Evolutionary conservation across 1,140 invertebrate species (phyloP).

Genomic region (Gryllus bimaculatus): DNA sequence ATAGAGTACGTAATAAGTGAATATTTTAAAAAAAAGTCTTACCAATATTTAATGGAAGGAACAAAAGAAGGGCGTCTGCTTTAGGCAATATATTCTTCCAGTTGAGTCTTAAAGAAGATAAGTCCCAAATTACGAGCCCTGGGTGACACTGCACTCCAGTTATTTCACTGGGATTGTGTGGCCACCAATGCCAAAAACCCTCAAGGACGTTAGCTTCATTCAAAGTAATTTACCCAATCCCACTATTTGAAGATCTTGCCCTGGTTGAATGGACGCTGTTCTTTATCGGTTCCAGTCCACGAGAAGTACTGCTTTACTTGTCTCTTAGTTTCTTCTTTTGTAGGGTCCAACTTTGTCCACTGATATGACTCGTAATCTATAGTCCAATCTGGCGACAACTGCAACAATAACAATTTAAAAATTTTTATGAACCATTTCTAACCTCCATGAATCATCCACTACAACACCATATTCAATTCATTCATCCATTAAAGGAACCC

Average conservation of each 20-base stretch:
- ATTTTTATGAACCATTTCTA: not conserved
- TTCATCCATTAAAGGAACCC: not conserved
- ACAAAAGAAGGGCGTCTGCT: not conserved
- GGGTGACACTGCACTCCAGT: not conserved
- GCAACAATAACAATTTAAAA: conserved; percentile 32
- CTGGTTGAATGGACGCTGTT: conserved; percentile 90
- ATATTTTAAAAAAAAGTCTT: too few relatives aligned
- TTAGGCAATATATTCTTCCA: not conserved
- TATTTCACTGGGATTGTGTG: not conserved
- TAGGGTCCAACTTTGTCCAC: conserved; percentile 91
- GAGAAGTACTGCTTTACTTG: conserved; percentile 87
- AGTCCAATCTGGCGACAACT: conserved; percentile 86
- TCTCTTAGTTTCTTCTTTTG: conserved; percentile 74
- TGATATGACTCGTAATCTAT: conserved; percentile 94
- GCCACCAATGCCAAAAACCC: not conserved
- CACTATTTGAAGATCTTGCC: conserved; percentile 98
- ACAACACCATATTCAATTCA: not conserved
- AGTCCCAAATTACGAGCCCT: not conserved
- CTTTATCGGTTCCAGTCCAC: conserved; percentile 81
- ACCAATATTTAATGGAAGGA: not conserved
- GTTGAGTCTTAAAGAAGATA: not conserved
- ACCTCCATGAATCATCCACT: not conserved
- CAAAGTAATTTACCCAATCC: not conserved
- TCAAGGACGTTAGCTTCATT: not conserved
- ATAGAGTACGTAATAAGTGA: too few relatives aligned